These are phyloP conservation scores for Netelia melanura DNA, from an alignment of 2,888 invertebrate species.

Conservation along the genomic window DNA sequence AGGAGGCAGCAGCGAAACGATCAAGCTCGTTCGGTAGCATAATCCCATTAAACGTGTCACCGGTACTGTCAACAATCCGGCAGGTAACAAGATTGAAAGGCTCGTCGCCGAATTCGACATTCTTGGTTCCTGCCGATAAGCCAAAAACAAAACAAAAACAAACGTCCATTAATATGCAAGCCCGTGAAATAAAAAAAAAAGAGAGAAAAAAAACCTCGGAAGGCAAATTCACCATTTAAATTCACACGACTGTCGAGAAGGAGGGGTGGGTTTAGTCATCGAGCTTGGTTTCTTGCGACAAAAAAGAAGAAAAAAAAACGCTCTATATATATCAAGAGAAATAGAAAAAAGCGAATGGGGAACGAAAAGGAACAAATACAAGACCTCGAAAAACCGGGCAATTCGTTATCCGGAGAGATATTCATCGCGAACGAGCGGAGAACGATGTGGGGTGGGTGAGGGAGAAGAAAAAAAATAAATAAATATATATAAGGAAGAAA, in stretches of 20 bases:
- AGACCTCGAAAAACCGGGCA: conserved; percentile 27
- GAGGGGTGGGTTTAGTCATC: conserved; percentile 3
- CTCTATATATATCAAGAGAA: background rate
- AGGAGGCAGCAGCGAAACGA: conserved; percentile 67
- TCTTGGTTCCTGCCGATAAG: background rate
- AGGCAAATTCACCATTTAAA: conserved; percentile 17
- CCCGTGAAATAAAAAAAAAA: background rate
- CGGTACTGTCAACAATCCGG: conserved; percentile 81
- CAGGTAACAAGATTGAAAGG: conserved; percentile 75
- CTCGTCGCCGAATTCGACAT: conserved; percentile 1
- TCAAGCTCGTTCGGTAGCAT: conserved; percentile 78
- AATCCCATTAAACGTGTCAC: conserved; percentile 83
- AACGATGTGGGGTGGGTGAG: background rate
- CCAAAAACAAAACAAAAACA: background rate
- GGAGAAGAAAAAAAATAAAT: conserved; percentile 1
- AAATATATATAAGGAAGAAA: conserved; percentile 23
- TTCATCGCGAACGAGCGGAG: conserved; percentile 41
- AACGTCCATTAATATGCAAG: background rate
- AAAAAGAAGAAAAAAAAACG: conserved; percentile 10
- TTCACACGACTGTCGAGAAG: conserved; percentile 10
- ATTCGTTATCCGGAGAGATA: conserved; percentile 57
- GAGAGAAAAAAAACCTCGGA: background rate
- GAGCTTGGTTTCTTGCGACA: background rate
- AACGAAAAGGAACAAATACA: background rate
- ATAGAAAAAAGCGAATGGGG: conserved; percentile 6